Evolutionary conservation across 2,113 vertebrate species (phyloP).

Genomic region (Labrus mixtus): DNA sequence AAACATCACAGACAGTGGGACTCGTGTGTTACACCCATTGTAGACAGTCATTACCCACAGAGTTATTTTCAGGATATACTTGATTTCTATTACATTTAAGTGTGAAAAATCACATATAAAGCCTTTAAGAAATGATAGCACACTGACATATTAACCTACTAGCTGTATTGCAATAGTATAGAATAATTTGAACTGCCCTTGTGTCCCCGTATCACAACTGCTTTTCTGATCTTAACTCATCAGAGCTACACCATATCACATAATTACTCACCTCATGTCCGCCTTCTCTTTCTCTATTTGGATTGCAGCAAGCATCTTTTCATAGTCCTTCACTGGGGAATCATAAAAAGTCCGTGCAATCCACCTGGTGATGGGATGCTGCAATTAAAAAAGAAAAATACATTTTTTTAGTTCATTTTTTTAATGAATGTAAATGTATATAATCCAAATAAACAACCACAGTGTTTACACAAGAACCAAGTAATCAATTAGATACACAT

Average conservation of each 20-base stretch:
- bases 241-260: not conserved
- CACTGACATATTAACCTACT: too few species aligned
- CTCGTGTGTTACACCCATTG: too few species aligned
- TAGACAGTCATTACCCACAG: too few species aligned
- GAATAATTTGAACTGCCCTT: too few species aligned
- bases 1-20: too few species aligned
- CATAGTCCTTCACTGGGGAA: slow-evolving; percentile 91
- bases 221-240: not conserved
- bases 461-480: not conserved
- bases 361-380: slow-evolving; percentile 97
- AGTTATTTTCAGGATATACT: too few species aligned
- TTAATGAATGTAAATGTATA: slow-evolving; percentile 1
- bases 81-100: too few species aligned
- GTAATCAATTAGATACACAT: not conserved
- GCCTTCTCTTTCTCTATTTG: slow-evolving; percentile 86
- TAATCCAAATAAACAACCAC: not conserved
- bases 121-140: too few species aligned
- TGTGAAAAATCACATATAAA: too few species aligned
- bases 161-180: too few species aligned
- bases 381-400: slow-evolving; percentile 19
- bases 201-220: too few species aligned
- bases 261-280: slow-evolving; percentile 85
- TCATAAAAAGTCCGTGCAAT: slow-evolving; percentile 85
- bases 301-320: slow-evolving; percentile 90
- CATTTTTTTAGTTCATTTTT: not conserved